Percentiles rank a stretch among this genome's conserved stretches.
Conservation (phyloP, 2,113 vertebrate species). For the Lutjanus erythropterus region DNA sequence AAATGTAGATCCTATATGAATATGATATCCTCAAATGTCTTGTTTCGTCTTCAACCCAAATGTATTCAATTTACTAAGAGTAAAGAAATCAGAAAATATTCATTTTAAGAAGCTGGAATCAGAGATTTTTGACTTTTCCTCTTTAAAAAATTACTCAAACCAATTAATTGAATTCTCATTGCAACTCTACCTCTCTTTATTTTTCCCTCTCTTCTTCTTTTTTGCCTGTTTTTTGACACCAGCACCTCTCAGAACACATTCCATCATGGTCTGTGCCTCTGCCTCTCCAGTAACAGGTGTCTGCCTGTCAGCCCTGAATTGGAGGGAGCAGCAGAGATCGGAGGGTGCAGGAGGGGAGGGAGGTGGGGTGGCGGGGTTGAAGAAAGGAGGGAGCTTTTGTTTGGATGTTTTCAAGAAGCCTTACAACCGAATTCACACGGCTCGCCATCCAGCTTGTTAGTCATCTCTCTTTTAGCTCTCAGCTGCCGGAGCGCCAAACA, state of each 20-base stretch:
- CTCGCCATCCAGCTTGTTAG: conserved; percentile 53
- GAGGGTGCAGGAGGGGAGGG: neutral
- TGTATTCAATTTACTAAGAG: no score
- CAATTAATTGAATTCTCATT: no score
- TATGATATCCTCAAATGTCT: no score
- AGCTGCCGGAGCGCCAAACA: conserved; percentile 24
- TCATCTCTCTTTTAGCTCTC: conserved; percentile 35
- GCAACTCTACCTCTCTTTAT: neutral
- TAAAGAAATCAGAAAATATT: no score
- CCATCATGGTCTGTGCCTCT: conserved; percentile 15
- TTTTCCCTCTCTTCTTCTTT: no score
- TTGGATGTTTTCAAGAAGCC: conserved; percentile 59
- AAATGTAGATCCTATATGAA: no score
- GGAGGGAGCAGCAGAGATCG: conserved; percentile 67
- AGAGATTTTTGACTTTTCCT: no score
- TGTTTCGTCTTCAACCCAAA: no score
- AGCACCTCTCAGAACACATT: conserved; percentile 5
- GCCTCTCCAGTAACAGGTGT: conserved; percentile 79
- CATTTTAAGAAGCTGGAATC: no score
- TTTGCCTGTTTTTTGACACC: neutral
- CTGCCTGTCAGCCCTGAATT: conserved; percentile 64
- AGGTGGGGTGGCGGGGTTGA: no score
- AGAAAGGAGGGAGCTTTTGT: conserved; percentile 61
- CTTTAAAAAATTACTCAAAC: no score
- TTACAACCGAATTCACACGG: conserved; percentile 55